These are phyloP conservation scores for Pica pica DNA, from an alignment of 2,113 vertebrate species.

Conservation along the genomic window DNA sequence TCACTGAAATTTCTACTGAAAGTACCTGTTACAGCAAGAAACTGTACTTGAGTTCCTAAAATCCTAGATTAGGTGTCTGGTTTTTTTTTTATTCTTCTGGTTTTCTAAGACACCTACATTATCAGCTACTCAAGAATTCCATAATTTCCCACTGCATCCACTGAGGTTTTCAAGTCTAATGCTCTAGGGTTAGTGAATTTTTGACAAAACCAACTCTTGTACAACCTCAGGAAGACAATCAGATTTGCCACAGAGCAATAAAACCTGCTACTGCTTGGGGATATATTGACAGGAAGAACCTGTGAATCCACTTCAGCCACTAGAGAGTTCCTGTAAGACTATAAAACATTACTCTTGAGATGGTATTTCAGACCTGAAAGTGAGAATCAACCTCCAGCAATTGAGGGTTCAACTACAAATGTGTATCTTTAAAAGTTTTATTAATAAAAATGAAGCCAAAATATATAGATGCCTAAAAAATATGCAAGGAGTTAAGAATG, in stretches of 20 bases:
- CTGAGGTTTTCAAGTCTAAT: background rate
- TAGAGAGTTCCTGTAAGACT: background rate
- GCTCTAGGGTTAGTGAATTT: background rate
- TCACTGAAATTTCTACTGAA: background rate
- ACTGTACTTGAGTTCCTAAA: background rate
- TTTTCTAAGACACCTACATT: background rate
- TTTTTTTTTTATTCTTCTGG: background rate
- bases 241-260: background rate
- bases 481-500: background rate
- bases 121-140: background rate
- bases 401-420: background rate
- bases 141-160: background rate
- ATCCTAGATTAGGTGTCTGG: background rate
- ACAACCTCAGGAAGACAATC: background rate
- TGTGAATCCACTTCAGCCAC: background rate
- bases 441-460: background rate
- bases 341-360: background rate
- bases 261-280: background rate
- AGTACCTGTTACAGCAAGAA: background rate
- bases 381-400: background rate
- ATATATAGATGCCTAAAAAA: background rate
- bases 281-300: constrained; percentile 29
- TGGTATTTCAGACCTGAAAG: background rate
- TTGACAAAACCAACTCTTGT: background rate
- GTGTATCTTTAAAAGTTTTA: background rate